Conservation (phyloP, 2,797 vertebrate genomes). For the Rhabdomys pumilio region DNA sequence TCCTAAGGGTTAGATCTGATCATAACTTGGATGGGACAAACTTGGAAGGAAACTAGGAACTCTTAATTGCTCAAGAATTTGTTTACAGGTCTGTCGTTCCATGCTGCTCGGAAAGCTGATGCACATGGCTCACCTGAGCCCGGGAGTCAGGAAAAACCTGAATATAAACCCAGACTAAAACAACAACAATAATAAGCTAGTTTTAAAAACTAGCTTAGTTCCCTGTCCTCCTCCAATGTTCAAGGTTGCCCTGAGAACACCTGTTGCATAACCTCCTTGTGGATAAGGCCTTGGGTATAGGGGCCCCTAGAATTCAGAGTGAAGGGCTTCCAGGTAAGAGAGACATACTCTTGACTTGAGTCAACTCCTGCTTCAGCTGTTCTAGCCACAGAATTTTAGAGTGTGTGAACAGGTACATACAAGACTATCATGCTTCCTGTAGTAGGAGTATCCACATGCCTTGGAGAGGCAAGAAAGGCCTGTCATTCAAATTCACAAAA, state of each 20-base stretch:
- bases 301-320: slow-evolving; percentile 33
- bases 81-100: neutral
- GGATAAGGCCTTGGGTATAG: neutral
- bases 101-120: neutral
- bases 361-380: neutral
- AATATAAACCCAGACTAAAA: neutral
- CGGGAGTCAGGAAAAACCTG: neutral
- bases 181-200: neutral
- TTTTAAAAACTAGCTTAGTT: neutral
- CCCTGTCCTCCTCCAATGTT: neutral
- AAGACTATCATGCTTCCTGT: neutral
- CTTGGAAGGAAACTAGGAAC: neutral
- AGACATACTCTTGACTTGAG: slow-evolving; percentile 9
- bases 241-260: neutral
- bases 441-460: neutral
- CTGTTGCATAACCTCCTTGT: slow-evolving; percentile 41
- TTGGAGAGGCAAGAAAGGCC: slow-evolving; percentile 5
- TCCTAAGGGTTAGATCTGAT: neutral
- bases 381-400: slow-evolving; percentile 11
- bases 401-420: neutral
- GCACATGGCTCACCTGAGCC: neutral
- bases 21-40: slow-evolving; percentile 3
- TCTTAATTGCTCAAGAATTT: slow-evolving; percentile 60
- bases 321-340: slow-evolving; percentile 32
- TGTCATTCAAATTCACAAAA: slow-evolving; percentile 7